Base-by-base conservation (phyloP, 2,888 invertebrate genomes). In the Pardosa pseudoannulata region DNA sequence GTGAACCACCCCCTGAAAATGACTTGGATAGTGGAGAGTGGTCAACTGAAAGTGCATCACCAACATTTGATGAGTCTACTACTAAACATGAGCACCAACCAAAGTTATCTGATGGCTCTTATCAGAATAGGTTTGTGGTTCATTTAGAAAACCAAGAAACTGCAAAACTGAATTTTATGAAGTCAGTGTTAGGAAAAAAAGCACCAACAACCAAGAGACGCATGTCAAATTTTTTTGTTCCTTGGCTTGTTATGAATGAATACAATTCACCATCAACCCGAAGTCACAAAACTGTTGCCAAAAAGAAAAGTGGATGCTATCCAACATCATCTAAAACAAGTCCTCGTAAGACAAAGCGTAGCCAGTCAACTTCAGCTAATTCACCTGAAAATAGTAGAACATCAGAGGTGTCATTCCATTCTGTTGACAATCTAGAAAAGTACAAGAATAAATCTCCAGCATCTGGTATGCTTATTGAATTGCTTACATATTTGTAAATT, bases 141-240 rank as follows among this genome's bases (percentile, higher is more conserved):
- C 56, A 79, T 39, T 71, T 39, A 0, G 86, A 86, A 19, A 31
- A 28, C 2, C 75, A 71, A 64, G 79, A 79, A 46, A 75, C 79
- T 1, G 70, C 74, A 16, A 86, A 86, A 27, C 79, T 79, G 19
- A 86, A 74, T 13, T 86, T 86, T 39, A 86, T 86, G 75, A 86
- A 86, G 23, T 79, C 79, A 27, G 86, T 86, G 7, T 62, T 86
- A 0, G 86, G 86, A 0, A 86, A 75, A 27, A 86, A 79, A 31
- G 36, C 16, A 5, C 36, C 32, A 1, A 74, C 46, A 29, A 23
- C 79, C 0, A 86, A 86, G 50, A 70, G 75, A 28, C 56, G 86
- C 0, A 86, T 86, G 86, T 86, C 86, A 9, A 64, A 79, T n/a
- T 86, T 86, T 39, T 86, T 86, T 75, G 86, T 86, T 7, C 86